A percentile compares a stretch with the other conserved stretches of the same genome.
These are phyloP conservation scores for Spheniscus humboldti DNA, from an alignment of 2,797 vertebrate species.

Conservation along the genomic window DNA sequence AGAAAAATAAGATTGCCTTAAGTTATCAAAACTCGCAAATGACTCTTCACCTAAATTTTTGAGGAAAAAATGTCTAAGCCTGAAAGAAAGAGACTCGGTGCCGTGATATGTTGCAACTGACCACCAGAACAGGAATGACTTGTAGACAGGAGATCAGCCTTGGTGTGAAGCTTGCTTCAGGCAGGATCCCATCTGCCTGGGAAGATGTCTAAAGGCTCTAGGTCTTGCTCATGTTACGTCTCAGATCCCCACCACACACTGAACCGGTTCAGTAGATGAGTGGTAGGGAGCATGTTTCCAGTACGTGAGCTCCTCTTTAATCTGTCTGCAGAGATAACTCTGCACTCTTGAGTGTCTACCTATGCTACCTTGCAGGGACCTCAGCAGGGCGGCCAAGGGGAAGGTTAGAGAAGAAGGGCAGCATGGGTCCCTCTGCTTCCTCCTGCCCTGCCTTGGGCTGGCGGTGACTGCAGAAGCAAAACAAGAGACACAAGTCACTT, in stretches of 20 bases:
- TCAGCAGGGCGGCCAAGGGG: neutral
- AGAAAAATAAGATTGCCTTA: neutral
- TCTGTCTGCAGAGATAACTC: neutral
- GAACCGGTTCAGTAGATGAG: neutral
- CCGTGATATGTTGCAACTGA: neutral
- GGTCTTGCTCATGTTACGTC: accelerated
- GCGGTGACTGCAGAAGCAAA: neutral
- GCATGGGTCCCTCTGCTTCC: neutral
- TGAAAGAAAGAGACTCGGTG: neutral
- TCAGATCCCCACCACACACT: neutral
- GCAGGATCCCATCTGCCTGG: neutral
- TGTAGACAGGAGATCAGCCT: neutral
- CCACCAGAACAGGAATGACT: neutral
- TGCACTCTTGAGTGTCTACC: neutral
- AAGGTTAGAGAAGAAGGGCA: neutral
- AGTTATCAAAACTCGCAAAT: neutral
- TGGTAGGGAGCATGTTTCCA: neutral
- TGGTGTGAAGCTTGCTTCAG: neutral
- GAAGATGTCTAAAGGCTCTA: neutral
- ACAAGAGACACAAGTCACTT: neutral
- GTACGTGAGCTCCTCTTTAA: neutral
- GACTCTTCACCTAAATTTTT: neutral
- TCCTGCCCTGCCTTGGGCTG: neutral
- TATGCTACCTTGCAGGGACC: neutral
- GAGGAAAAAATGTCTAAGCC: neutral